Evolutionary conservation across 2,888 invertebrate species (phyloP).

Genomic region (Pandemis corylana): DNA sequence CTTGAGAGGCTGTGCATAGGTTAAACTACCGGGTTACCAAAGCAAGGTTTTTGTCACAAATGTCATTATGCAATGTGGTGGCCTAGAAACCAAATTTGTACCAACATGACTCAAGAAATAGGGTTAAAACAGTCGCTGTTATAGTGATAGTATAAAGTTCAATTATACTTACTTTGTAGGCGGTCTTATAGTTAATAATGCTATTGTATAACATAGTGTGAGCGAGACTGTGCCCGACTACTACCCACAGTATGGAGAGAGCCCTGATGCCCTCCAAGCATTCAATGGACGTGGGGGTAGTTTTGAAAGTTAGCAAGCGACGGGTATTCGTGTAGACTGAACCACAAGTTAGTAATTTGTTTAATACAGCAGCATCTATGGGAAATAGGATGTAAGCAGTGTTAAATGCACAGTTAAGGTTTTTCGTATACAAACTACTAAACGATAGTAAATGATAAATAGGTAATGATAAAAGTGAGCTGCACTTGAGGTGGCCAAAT

Average conservation of each 20-base stretch:
- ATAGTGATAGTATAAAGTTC: not conserved
- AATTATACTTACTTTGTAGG: constrained; percentile 19
- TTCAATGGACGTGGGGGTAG: constrained; percentile 26
- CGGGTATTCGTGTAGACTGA: constrained; percentile 40
- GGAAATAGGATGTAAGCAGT: not conserved
- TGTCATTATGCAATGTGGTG: not conserved
- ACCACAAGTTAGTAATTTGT: constrained; percentile 38
- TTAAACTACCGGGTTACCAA: too few relatives aligned
- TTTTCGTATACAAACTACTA: not conserved
- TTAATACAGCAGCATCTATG: constrained; percentile 39
- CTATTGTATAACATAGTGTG: constrained; percentile 10
- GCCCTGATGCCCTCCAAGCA: constrained; percentile 60
- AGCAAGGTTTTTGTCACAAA: too few relatives aligned
- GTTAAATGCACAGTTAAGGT: not conserved
- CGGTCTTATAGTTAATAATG: not conserved
- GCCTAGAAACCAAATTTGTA: not conserved
- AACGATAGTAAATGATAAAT: not conserved
- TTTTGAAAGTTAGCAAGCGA: constrained; percentile 36
- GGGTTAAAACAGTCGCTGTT: not conserved
- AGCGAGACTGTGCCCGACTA: constrained; percentile 40
- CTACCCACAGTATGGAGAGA: constrained; percentile 61
- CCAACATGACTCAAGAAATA: not conserved
- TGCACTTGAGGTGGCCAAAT: too few relatives aligned
- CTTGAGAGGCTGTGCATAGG: too few relatives aligned
- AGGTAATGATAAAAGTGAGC: too few relatives aligned